These are phyloP conservation scores for Miniopterus natalensis DNA, from an alignment of 2,113 vertebrate genomes.

Conservation along the genomic window DNA sequence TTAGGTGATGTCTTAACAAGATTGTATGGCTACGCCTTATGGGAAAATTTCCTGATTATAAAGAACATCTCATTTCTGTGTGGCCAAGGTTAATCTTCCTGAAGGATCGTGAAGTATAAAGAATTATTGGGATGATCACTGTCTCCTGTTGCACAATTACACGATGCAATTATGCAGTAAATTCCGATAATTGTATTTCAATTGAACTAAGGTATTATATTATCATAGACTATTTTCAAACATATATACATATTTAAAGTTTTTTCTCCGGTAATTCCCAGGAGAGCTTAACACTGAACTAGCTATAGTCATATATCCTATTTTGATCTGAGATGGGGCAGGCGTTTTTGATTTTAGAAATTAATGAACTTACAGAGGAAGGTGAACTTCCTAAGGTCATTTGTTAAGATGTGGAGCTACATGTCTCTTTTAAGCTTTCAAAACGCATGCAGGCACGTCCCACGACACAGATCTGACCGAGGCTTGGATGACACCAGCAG, in stretches of 20 bases:
- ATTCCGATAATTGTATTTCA: not conserved
- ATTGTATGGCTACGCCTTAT: too few species aligned
- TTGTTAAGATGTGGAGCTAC: not conserved
- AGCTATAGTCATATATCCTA: accelerated
- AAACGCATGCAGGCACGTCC: too few species aligned
- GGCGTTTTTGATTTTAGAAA: not conserved
- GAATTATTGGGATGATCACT: not conserved
- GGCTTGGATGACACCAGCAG: accelerated
- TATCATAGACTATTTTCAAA: not conserved
- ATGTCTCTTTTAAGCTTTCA: not conserved
- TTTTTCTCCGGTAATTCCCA: not conserved
- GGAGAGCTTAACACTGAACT: not conserved
- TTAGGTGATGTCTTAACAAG: not conserved
- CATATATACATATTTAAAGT: not conserved
- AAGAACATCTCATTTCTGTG: not conserved
- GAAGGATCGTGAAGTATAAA: not conserved
- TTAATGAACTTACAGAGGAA: not conserved
- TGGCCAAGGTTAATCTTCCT: not conserved
- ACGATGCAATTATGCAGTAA: not conserved
- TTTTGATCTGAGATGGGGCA: not conserved
- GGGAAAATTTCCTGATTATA: not conserved
- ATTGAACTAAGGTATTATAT: not conserved
- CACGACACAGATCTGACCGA: accelerated
- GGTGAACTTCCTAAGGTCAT: not conserved
- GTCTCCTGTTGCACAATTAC: not conserved